These are phyloP conservation scores for Epinotia ramella DNA, from an alignment of 2,888 invertebrate genomes.

Conservation along the genomic window DNA sequence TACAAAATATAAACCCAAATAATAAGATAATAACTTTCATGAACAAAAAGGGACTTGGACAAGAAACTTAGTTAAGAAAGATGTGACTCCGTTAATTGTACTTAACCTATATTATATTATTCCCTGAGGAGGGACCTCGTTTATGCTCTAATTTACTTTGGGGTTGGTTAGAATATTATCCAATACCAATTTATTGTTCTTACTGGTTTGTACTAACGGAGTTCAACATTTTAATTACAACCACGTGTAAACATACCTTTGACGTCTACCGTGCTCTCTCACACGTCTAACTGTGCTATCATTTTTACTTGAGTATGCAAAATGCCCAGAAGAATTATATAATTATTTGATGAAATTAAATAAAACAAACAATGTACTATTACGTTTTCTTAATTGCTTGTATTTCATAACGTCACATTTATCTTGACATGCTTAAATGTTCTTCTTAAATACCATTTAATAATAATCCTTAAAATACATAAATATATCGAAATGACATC, in stretches of 20 bases:
- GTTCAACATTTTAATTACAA: too few relatives aligned
- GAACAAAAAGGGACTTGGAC: not conserved
- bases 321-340: too few relatives aligned
- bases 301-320: too few relatives aligned
- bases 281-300: too few relatives aligned
- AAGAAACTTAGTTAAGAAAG: slow-evolving; percentile 18
- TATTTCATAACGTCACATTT: slow-evolving; percentile 78
- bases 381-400: slow-evolving; percentile 80
- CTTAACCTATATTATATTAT: not conserved
- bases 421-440: slow-evolving; percentile 56
- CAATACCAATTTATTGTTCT: too few relatives aligned
- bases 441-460: slow-evolving; percentile 52
- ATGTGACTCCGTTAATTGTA: slow-evolving; percentile 2
- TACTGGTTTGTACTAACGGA: too few relatives aligned
- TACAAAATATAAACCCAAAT: not conserved
- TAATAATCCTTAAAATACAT: slow-evolving; percentile 50
- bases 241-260: too few relatives aligned
- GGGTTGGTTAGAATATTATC: not conserved
- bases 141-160: not conserved
- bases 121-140: not conserved
- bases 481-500: slow-evolving; percentile 27
- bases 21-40: slow-evolving; percentile 17
- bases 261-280: too few relatives aligned
- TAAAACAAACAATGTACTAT: slow-evolving; percentile 68
- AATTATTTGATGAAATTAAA: slow-evolving; percentile 48